phyloP scores from a whole-genome alignment of 2,113 vertebrate species.

The Phainopepla nitens region DNA sequence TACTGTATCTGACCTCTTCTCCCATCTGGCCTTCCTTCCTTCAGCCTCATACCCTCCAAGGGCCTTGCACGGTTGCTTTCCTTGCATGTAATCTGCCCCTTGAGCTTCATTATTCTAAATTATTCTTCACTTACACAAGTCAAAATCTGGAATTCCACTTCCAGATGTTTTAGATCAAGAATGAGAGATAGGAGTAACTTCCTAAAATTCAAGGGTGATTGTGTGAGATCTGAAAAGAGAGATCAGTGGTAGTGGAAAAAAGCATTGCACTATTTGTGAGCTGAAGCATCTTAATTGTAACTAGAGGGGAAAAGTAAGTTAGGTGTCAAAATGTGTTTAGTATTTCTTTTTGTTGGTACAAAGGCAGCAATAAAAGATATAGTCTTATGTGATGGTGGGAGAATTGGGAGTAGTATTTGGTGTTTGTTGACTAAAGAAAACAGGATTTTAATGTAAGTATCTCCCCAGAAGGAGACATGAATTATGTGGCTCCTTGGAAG shows the following conservation, averaged over 20 bases:
- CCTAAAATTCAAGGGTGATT: not conserved
- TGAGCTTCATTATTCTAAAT: slow-evolving; percentile 45
- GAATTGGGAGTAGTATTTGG: not conserved
- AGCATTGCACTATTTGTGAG: not conserved
- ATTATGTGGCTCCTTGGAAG: not conserved
- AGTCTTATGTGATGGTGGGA: not conserved
- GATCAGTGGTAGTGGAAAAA: not conserved
- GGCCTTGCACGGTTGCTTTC: not conserved
- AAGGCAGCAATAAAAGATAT: not conserved
- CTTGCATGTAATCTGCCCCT: slow-evolving; percentile 18
- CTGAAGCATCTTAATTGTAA: not conserved
- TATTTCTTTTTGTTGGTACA: not conserved
- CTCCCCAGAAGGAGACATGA: not conserved
- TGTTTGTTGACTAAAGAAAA: not conserved
- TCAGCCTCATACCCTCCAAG: not conserved
- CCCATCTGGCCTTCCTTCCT: not conserved
- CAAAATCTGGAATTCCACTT: slow-evolving; percentile 28
- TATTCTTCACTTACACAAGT: slow-evolving; percentile 5
- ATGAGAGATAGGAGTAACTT: not conserved
- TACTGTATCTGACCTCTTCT: not conserved
- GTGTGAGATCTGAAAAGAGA: not conserved
- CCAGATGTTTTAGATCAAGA: slow-evolving; percentile 42
- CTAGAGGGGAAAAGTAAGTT: not conserved
- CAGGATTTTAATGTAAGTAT: not conserved
- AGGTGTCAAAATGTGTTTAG: not conserved